Evolutionary conservation across 2,113 vertebrate species (phyloP).

Genomic region (Centropus unirufus): DNA sequence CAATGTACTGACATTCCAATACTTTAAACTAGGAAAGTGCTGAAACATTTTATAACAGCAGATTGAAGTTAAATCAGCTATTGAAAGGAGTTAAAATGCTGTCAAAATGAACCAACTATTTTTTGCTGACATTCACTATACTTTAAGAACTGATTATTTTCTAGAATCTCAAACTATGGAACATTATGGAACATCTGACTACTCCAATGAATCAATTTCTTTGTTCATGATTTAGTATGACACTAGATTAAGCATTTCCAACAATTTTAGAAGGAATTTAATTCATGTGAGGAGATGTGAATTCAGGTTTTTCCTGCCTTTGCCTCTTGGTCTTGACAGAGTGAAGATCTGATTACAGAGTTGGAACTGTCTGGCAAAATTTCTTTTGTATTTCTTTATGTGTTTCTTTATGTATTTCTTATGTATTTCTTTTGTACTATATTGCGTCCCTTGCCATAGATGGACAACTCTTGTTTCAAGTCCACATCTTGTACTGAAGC

Average conservation of each 20-base stretch:
- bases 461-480: neutral
- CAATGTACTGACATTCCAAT: neutral
- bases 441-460: neutral
- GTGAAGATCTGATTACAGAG: neutral
- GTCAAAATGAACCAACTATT: constrained; percentile 42
- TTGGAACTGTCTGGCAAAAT: neutral
- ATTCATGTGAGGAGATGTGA: neutral
- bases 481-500: neutral
- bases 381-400: too few relatives aligned
- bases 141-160: constrained; percentile 49
- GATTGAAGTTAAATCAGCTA: constrained; percentile 63
- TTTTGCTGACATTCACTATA: constrained; percentile 50
- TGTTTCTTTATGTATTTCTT: too few relatives aligned
- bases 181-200: constrained; percentile 1
- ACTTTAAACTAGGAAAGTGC: constrained; percentile 20
- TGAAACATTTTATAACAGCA: constrained; percentile 53
- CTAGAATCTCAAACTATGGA: constrained; percentile 18
- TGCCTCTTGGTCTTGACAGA: neutral
- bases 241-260: neutral
- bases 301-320: neutral
- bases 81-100: constrained; percentile 59
- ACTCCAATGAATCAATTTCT: constrained; percentile 33
- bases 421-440: neutral
- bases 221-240: constrained; percentile 9
- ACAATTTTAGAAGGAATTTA: neutral